phyloP scores from a whole-genome alignment of 2,797 vertebrate species.

The Tapera naevia region DNA sequence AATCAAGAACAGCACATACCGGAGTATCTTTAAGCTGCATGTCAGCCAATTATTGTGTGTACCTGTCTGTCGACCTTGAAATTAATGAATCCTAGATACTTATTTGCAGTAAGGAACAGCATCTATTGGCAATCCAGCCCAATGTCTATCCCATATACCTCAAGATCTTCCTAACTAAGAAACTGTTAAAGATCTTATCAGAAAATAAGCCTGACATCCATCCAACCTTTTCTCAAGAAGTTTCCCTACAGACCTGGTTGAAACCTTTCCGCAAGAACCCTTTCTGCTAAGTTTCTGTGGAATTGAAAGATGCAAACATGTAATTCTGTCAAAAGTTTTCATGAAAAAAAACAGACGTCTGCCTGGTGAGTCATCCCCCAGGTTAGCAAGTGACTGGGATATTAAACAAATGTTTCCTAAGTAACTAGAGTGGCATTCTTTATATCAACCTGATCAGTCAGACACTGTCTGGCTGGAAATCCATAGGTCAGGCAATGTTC shows the following conservation, averaged over 20 bases:
- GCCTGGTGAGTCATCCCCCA: neutral
- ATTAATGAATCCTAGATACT: neutral
- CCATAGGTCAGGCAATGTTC: neutral
- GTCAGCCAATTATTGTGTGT: neutral
- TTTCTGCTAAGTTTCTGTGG: neutral
- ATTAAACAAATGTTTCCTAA: neutral
- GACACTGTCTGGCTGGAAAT: neutral
- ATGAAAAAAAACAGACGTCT: neutral
- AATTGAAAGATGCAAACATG: neutral
- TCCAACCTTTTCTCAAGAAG: neutral
- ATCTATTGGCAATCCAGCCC: neutral
- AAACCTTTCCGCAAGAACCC: neutral
- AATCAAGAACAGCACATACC: neutral
- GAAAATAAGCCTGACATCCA: neutral
- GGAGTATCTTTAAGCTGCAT: slow-evolving; percentile 21
- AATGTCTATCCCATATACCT: fast-evolving
- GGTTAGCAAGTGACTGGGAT: neutral
- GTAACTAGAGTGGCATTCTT: neutral
- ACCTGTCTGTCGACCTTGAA: neutral
- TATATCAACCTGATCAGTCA: neutral
- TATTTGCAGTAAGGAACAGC: neutral
- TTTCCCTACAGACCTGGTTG: neutral
- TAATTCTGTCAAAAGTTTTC: neutral
- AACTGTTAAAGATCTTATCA: neutral
- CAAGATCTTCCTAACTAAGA: neutral